Percentiles rank a stretch among this genome's conserved stretches.
These are phyloP conservation scores for Plecotus auritus DNA, from an alignment of 2,113 vertebrate species.

Conservation along the genomic window DNA sequence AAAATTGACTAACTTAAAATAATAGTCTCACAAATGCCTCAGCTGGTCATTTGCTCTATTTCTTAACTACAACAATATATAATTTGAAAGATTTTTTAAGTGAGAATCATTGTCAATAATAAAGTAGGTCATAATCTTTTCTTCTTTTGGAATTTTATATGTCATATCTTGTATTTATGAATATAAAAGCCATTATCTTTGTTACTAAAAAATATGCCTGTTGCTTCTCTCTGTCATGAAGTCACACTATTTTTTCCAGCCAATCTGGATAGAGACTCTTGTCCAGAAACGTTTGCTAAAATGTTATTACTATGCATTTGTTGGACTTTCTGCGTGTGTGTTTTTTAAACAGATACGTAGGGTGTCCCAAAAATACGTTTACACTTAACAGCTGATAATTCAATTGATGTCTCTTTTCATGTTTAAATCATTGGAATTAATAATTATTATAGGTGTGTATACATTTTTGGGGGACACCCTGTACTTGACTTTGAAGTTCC, in stretches of 20 bases:
- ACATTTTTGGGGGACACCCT: too few species aligned
- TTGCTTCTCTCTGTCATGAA: background rate
- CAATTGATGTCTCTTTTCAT: too few species aligned
- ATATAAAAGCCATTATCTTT: background rate
- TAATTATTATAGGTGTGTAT: too few species aligned
- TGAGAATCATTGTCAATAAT: background rate
- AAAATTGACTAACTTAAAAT: background rate
- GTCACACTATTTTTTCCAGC: background rate
- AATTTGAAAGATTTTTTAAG: conserved; percentile 6
- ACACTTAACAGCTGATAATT: too few species aligned
- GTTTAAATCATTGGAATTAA: too few species aligned
- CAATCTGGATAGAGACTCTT: background rate
- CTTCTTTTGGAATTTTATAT: conserved; percentile 19
- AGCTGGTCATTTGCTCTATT: background rate
- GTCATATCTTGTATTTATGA: background rate
- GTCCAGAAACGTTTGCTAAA: background rate
- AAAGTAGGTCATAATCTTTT: background rate
- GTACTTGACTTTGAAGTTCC: background rate
- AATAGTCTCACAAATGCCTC: background rate
- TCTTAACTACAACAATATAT: background rate
- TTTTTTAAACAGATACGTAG: background rate
- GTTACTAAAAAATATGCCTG: background rate
- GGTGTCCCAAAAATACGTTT: too few species aligned
- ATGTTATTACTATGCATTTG: background rate
- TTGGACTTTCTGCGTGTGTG: background rate